Base-by-base conservation (phyloP, 2,113 vertebrate genomes). In the Picathartes gymnocephalus region DNA sequence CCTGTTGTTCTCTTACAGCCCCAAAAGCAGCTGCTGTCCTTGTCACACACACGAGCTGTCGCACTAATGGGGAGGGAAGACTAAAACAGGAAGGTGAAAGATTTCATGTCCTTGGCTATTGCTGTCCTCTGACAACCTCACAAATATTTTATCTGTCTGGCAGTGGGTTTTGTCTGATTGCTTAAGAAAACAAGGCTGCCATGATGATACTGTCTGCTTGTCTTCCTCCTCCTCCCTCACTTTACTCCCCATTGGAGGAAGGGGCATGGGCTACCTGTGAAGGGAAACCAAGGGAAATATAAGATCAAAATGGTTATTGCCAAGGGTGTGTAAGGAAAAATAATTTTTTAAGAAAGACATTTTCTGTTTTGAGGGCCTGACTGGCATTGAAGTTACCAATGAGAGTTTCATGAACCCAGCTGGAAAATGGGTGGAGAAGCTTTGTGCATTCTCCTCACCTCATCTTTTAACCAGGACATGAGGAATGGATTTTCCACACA, bases 281-380 rank as follows among this genome's bases (percentile, higher is more conserved):
- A 86, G 53, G 37, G 42, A 85, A 96, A 83, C 40, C 35, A 81
- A 72, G 50, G 54, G 53, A 57, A 80, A 48, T 15, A 69, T 24
- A 22, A 53, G 8, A 61, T 71, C 66, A 86, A 56, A 58, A 35
- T 0, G 0, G 13, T 33, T 88, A 58, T 14, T 69, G 20, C 44
- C 42, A n/a, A 57, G 13, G 16, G 42, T 12, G 6, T 24, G 7
- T 27, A 24, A 65, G 31, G 30, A 20, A 51, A 42, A 51, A 37
- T n/a, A 47, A 16, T 56, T 61, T 27, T 47, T 54, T 10, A 11
- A 39, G 56, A 71, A 35, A 0, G 1, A 1, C 0, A 22, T 71
- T 80, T 60, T 65, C 19, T 21, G 11, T 21, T 81, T 66, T 58
- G 30, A 65, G 35, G 33, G 27, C 23, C 61, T 48, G 39, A 19